Conservation (phyloP, 2,888 invertebrate genomes). For the Lycophotia porphyrea region DNA sequence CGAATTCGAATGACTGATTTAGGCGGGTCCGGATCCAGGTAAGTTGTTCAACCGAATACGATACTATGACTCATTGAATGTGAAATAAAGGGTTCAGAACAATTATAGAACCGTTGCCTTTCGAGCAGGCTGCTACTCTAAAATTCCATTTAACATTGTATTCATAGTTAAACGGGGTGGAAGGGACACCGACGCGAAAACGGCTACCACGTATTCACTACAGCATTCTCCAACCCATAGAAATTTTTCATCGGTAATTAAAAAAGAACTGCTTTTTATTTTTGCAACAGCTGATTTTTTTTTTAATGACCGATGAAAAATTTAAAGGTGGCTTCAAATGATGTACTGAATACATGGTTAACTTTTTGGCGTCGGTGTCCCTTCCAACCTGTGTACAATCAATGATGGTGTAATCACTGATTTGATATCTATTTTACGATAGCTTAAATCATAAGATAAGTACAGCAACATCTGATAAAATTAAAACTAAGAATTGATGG, state of each 20-base stretch:
- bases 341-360: too few relatives aligned
- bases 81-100: conserved; percentile 24
- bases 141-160: conserved; percentile 16
- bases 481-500: conserved; percentile 62
- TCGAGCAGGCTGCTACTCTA: conserved; percentile 38
- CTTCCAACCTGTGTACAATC: too few relatives aligned
- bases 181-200: too few relatives aligned
- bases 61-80: conserved; percentile 27
- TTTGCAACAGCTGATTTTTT: too few relatives aligned
- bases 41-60: conserved; percentile 7
- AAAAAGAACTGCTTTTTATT: too few relatives aligned
- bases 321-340: too few relatives aligned
- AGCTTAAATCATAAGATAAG: conserved; percentile 46
- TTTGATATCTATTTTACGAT: conserved; percentile 42
- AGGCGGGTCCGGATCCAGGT: background rate
- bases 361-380: too few relatives aligned
- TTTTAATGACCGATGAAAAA: too few relatives aligned
- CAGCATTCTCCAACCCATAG: too few relatives aligned
- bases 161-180: conserved; percentile 33
- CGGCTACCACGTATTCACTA: too few relatives aligned
- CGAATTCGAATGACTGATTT: conserved; percentile 21
- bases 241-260: too few relatives aligned
- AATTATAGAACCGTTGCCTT: conserved; percentile 33
- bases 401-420: conserved; percentile 42
- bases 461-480: conserved; percentile 41